Conservation (phyloP, 2,113 vertebrate genomes). For the Antennarius striatus region DNA sequence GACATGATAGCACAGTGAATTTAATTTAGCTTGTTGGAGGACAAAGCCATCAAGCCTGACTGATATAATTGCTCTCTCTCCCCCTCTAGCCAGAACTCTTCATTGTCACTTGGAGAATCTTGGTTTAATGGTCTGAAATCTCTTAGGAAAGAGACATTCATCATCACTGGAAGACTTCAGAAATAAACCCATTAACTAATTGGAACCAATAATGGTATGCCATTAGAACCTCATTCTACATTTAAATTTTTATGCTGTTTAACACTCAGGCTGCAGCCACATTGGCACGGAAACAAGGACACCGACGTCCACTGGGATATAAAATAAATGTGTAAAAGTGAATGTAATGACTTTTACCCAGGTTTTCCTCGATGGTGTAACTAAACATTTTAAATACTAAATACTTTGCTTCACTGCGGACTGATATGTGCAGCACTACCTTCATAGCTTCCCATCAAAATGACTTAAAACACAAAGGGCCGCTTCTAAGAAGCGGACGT, state of each 20-base stretch:
- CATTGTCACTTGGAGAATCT: constrained; percentile 69
- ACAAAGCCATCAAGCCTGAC: constrained; percentile 69
- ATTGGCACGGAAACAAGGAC: constrained; percentile 24
- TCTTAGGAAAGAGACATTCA: constrained; percentile 66
- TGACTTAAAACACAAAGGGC: constrained; percentile 32
- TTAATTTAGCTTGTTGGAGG: constrained; percentile 69
- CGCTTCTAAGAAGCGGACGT: constrained; percentile 41
- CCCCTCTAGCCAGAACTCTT: constrained; percentile 62
- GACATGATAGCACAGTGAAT: constrained; percentile 49
- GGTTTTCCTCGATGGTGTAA: too few species aligned
- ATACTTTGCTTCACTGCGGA: too few species aligned
- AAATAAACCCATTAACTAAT: constrained; percentile 78
- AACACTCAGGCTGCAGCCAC: constrained; percentile 28
- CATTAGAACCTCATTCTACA: constrained; percentile 64
- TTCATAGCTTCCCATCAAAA: neutral
- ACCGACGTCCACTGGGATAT: neutral
- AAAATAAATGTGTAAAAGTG: neutral
- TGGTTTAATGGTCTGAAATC: constrained; percentile 70
- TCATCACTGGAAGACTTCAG: constrained; percentile 59
- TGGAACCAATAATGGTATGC: constrained; percentile 67
- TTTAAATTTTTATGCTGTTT: constrained; percentile 58
- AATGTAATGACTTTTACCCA: too few species aligned
- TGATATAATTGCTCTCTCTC: constrained; percentile 69
- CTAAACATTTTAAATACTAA: too few species aligned
- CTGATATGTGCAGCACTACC: neutral